These are phyloP conservation scores for Grantiella picta DNA, from an alignment of 2,113 vertebrate species.

Conservation along the genomic window DNA sequence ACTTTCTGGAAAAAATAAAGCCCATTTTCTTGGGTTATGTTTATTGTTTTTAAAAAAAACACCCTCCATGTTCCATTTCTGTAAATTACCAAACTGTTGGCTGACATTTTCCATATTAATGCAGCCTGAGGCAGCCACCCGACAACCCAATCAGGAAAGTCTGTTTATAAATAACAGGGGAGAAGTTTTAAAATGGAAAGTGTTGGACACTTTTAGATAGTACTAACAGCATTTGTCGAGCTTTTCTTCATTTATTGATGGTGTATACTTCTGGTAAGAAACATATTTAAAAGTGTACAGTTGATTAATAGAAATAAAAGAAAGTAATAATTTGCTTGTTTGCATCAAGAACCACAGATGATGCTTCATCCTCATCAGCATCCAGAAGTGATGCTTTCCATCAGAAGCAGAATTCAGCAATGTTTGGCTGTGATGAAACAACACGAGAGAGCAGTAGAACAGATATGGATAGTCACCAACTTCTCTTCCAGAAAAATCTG, in stretches of 20 bases:
- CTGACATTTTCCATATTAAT: slow-evolving; percentile 26
- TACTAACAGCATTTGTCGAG: background rate
- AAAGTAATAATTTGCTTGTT: slow-evolving; percentile 52
- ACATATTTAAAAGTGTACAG: background rate
- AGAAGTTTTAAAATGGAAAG: background rate
- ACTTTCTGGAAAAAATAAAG: background rate
- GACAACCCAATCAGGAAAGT: background rate
- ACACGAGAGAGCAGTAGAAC: slow-evolving; percentile 67
- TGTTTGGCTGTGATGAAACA: slow-evolving; percentile 65
- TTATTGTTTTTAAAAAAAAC: no score
- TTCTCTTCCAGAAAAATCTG: slow-evolving; percentile 70
- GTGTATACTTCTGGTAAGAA: background rate
- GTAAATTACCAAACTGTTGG: background rate
- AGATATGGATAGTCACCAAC: slow-evolving; percentile 52
- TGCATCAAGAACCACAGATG: slow-evolving; percentile 72
- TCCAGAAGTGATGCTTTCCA: slow-evolving; percentile 53
- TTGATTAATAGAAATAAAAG: background rate
- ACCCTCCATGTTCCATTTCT: background rate
- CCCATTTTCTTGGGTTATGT: background rate
- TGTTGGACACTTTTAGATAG: background rate
- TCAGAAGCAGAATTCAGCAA: slow-evolving; percentile 63
- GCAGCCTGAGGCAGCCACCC: background rate
- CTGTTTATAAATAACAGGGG: background rate
- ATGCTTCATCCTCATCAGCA: slow-evolving; percentile 66
- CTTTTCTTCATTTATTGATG: background rate